Evolutionary conservation across 2,797 vertebrate species (phyloP).

Genomic region (Myoxocephalus aenaeus): DNA sequence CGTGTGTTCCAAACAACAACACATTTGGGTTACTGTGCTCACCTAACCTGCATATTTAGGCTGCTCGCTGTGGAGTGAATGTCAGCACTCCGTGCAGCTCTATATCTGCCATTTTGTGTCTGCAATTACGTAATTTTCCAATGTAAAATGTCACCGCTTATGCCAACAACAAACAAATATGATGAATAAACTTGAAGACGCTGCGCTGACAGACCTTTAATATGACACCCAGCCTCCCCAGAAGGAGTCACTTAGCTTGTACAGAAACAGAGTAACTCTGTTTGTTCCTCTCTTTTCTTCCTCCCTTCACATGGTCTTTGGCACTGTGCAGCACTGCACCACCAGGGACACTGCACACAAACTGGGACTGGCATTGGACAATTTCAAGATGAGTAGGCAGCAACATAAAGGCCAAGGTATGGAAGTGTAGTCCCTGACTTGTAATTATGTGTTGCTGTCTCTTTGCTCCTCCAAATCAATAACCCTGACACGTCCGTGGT

Average conservation of each 20-base stretch:
- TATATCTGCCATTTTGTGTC: conserved; percentile 32
- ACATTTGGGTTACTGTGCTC: conserved; percentile 49
- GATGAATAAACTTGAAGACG: conserved; percentile 17
- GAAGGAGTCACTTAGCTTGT: not conserved
- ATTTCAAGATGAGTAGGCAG: conserved; percentile 42
- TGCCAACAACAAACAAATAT: conserved; percentile 12
- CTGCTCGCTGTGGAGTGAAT: conserved; percentile 48
- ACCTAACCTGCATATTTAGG: conserved; percentile 26
- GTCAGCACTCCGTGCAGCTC: conserved; percentile 35
- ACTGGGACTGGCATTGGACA: conserved; percentile 25
- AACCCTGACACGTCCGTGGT: conserved; percentile 23
- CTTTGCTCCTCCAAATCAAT: conserved; percentile 46
- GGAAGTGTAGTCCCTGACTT: conserved; percentile 44
- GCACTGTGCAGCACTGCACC: conserved; percentile 21
- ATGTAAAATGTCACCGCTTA: conserved; percentile 34
- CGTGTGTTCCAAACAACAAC: conserved; percentile 33
- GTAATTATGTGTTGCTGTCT: conserved; percentile 58
- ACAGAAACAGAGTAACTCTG: not conserved
- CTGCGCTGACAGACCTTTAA: not conserved
- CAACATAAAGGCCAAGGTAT: conserved; percentile 45
- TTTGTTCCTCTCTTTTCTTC: conserved; percentile 35
- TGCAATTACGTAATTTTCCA: conserved; percentile 34
- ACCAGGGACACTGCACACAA: conserved; percentile 23
- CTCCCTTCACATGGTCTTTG: conserved; percentile 40
- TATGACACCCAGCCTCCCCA: not conserved